Base-by-base conservation (phyloP, 53 echinoderm and acorn worm genomes). In the Astropecten irregularis region DNA sequence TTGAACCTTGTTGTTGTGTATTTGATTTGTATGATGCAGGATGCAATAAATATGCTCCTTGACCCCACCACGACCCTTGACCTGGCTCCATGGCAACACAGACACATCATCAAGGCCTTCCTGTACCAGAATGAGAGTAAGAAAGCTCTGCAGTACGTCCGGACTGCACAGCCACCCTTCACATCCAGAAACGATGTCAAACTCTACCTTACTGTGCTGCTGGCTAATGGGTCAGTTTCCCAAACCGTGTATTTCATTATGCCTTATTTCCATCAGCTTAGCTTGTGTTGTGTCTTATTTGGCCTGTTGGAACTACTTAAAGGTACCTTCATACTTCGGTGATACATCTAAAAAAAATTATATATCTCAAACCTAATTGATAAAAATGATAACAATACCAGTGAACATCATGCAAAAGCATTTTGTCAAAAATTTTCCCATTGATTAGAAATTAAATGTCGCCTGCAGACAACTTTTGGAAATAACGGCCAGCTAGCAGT, bases 1-100 rank as follows among this genome's bases (percentile, higher is more conserved):
- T n/a, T n/a, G n/a, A n/a, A n/a, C n/a, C n/a, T n/a, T n/a, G n/a
- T n/a, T n/a, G n/a, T n/a, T n/a, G n/a, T n/a, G n/a, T n/a, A n/a
- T n/a, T n/a, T n/a, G n/a, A n/a, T 50, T 47, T 23, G 76, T 22
- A 46, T 61, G 20, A n/a, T 68, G 10, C 84, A 99, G 99, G 90
- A 92, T 72, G 99, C 99, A 28, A 73, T 99, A 31, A 84, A 85
- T 47, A 95, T 95, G 85, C 81, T 99, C 55, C 92, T 99, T 23
- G 99, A 99, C 87, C 99, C 99, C 55, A 90, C 90, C 82, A 93
- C 92, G 44, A 90, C 85, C 69, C 83, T 84, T 49, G 95, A 87
- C 35, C 79, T 95, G 50, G 85, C 92, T 25, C 85, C 99, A 60
- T 99, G 99, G 99, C 99, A 99, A 86, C 99, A 99, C 84, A 87